Percentiles rank a stretch among this genome's conserved stretches.
Evolutionary conservation across 2,888 invertebrate genomes (phyloP).

Genomic region (Diachrysia chrysitis): DNA sequence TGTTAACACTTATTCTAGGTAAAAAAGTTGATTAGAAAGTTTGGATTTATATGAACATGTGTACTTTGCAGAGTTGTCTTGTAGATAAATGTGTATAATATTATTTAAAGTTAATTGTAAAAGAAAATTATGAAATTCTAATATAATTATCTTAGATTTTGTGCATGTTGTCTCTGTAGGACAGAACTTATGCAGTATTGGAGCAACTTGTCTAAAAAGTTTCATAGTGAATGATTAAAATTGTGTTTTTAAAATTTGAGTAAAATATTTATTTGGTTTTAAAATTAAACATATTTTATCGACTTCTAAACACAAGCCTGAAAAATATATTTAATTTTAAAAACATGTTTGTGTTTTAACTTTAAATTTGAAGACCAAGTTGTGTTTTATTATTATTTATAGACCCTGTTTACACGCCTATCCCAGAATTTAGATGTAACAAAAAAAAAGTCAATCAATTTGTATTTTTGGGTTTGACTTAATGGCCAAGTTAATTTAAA

Average conservation of each 20-base stretch:
- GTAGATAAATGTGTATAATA: background rate
- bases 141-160: no score
- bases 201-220: no score
- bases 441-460: no score
- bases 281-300: background rate
- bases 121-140: no score
- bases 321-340: background rate
- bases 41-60: constrained; percentile 48
- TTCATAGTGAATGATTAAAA: no score
- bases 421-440: background rate
- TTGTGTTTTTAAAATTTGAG: no score
- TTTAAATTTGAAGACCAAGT: background rate
- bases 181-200: no score
- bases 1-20: constrained; percentile 68
- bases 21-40: constrained; percentile 50
- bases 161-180: no score
- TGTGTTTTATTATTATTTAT: no score
- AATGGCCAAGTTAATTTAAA: no score
- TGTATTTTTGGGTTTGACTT: no score
- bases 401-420: background rate
- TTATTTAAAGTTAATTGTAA: background rate
- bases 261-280: no score
- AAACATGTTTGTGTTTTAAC: background rate
- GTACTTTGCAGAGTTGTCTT: background rate
- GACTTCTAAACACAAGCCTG: constrained; percentile 1